phyloP scores from a whole-genome alignment of 2,888 invertebrate genomes.

The Plagodis pulveraria region DNA sequence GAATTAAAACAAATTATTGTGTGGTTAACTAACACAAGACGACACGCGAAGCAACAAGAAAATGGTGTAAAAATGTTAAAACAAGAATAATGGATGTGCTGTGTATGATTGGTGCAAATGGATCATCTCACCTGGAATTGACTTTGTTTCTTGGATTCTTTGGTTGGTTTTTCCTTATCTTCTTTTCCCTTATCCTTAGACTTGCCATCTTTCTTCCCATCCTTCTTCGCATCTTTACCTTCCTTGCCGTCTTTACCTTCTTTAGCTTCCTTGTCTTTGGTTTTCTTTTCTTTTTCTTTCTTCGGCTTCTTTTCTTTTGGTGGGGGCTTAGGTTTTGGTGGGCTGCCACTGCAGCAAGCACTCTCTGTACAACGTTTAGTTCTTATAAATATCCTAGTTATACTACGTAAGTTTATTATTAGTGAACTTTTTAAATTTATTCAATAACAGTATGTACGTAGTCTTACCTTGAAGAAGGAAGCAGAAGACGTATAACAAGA shows the following conservation, averaged over 20 bases:
- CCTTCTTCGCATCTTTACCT: constrained; percentile 82
- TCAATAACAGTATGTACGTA: background rate
- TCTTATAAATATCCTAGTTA: background rate
- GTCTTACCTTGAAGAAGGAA: constrained; percentile 92
- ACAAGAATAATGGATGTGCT: constrained; percentile 78
- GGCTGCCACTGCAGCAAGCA: constrained; percentile 91
- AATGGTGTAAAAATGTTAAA: constrained; percentile 55
- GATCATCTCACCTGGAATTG: constrained; percentile 86
- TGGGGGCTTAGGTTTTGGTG: constrained; percentile 87
- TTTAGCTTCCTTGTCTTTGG: constrained; percentile 86
- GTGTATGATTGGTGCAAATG: constrained; percentile 48
- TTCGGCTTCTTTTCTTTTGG: constrained; percentile 89
- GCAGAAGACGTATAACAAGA: constrained; percentile 97
- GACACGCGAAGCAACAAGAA: constrained; percentile 69
- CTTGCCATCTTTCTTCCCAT: constrained; percentile 83
- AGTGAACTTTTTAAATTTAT: background rate
- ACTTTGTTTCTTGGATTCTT: constrained; percentile 87
- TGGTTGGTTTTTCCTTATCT: constrained; percentile 84
- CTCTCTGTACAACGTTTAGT: constrained; percentile 85
- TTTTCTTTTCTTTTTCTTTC: constrained; percentile 87
- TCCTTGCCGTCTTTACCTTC: constrained; percentile 77
- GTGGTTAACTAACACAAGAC: constrained; percentile 73
- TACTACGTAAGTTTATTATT: too few species aligned
- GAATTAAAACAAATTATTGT: constrained; percentile 53
- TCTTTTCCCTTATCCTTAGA: constrained; percentile 86